Evolutionary conservation across 2,888 invertebrate genomes (phyloP).

Genomic region (Pteria penguin): DNA sequence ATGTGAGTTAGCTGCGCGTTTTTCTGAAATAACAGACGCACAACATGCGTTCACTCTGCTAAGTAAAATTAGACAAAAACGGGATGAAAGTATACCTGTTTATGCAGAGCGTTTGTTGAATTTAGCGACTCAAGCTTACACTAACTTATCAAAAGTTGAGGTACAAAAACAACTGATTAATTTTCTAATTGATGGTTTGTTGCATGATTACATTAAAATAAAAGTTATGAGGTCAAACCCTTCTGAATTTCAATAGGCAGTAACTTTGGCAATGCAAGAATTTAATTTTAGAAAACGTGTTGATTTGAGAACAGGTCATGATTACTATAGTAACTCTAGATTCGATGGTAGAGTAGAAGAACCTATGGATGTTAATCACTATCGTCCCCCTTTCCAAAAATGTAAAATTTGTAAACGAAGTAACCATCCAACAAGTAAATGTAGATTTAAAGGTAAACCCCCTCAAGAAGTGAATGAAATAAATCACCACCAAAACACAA

Average conservation of each 20-base stretch:
- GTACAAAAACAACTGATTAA: conserved; percentile 35
- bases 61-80: too few species aligned
- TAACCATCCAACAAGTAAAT: neutral
- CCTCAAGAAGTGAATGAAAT: too few species aligned
- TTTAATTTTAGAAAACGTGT: conserved; percentile 36
- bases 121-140: conserved; percentile 32
- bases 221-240: conserved; percentile 45
- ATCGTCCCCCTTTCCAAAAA: neutral
- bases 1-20: too few species aligned
- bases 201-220: conserved; percentile 31
- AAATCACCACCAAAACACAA: too few species aligned
- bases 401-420: neutral
- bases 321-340: neutral
- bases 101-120: too few species aligned
- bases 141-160: neutral
- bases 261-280: conserved; percentile 28
- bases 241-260: conserved; percentile 16
- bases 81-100: too few species aligned
- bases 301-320: conserved; percentile 22
- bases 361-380: conserved; percentile 37
- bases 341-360: neutral
- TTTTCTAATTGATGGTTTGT: conserved; percentile 37
- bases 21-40: too few species aligned
- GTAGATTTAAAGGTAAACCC: too few species aligned
- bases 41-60: too few species aligned